Percentiles rank a stretch among this genome's conserved stretches.
phyloP scores from a whole-genome alignment of 2,888 invertebrate species.

The Drosophila prolongata region DNA sequence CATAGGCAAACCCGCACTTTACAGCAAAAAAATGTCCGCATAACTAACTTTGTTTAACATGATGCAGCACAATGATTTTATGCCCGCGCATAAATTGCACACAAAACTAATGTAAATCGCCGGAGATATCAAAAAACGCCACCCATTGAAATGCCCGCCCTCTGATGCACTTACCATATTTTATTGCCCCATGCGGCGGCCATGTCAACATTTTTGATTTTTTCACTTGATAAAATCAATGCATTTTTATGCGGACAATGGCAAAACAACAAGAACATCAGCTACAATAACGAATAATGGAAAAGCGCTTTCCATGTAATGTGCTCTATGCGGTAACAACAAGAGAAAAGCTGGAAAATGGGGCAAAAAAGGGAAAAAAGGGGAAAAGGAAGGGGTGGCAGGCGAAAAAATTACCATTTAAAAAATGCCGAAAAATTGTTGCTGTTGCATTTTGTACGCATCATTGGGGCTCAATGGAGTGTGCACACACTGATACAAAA shows the following conservation, averaged over 20 bases:
- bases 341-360: constrained; percentile 24
- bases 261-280: constrained; percentile 31
- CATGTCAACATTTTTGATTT: constrained; percentile 74
- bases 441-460: constrained; percentile 82
- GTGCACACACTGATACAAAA: constrained; percentile 81
- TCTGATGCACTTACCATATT: constrained; percentile 39
- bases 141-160: constrained; percentile 14
- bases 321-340: constrained; percentile 51
- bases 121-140: constrained; percentile 17
- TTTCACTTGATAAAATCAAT: constrained; percentile 69
- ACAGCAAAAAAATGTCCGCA: constrained; percentile 7
- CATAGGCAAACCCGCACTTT: background rate
- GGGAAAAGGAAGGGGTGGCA: constrained; percentile 7
- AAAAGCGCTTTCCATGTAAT: constrained; percentile 57
- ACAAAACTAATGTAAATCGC: constrained; percentile 48
- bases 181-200: constrained; percentile 45
- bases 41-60: constrained; percentile 22
- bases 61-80: constrained; percentile 25
- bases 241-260: constrained; percentile 59
- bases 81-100: constrained; percentile 43
- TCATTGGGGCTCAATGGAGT: constrained; percentile 82
- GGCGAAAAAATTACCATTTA: constrained; percentile 63
- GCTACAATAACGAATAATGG: constrained; percentile 27
- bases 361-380: constrained; percentile 3
- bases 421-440: constrained; percentile 69